These are phyloP conservation scores for Apis laboriosa DNA, from an alignment of 1,140 invertebrate genomes.

Conservation along the genomic window DNA sequence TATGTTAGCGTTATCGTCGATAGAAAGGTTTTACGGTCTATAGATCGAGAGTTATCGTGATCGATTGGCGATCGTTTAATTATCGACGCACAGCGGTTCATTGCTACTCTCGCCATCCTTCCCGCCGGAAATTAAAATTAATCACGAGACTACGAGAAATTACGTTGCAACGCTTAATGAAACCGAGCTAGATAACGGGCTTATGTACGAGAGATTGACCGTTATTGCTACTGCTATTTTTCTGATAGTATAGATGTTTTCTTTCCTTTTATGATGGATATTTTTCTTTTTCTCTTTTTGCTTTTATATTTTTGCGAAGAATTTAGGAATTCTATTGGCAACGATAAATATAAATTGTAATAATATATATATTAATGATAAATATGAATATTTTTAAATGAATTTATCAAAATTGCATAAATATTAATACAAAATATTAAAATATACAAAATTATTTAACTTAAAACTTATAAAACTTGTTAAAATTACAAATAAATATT, in stretches of 20 bases:
- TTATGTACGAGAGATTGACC: not conserved
- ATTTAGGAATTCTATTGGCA: too few relatives aligned
- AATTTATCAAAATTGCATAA: too few relatives aligned
- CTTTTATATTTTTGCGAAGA: too few relatives aligned
- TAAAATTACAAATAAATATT: too few relatives aligned
- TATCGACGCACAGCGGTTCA: not conserved
- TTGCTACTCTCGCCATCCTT: not conserved
- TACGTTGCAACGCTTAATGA: constrained; percentile 10
- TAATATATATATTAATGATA: too few relatives aligned
- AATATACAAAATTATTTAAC: too few relatives aligned
- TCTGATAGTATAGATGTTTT: too few relatives aligned
- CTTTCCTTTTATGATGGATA: not conserved
- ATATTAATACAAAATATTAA: too few relatives aligned
- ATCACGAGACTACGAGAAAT: not conserved
- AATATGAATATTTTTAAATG: too few relatives aligned
- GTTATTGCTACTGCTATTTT: not conserved
- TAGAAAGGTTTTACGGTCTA: not conserved
- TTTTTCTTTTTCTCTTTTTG: not conserved
- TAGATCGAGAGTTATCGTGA: constrained; percentile 13
- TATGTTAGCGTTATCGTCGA: not conserved
- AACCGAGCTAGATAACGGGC: not conserved
- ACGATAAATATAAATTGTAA: too few relatives aligned
- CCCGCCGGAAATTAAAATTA: constrained; percentile 32
- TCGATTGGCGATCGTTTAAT: constrained; percentile 29
- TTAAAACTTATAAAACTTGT: too few relatives aligned